Evolutionary conservation across 1,140 invertebrate genomes (phyloP).

Genomic region (Argopecten irradians): DNA sequence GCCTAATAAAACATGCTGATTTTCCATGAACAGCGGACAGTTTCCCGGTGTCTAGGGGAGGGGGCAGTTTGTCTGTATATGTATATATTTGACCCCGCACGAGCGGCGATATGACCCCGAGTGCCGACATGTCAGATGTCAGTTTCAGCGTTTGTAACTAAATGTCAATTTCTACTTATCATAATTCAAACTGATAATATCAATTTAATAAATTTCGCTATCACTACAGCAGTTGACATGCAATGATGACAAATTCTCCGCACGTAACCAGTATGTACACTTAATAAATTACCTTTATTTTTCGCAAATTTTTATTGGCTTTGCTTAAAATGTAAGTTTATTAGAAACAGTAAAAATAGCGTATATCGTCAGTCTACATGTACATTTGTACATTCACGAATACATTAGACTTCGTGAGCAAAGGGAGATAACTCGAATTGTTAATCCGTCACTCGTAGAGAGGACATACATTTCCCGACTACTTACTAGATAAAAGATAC

Average conservation of each 20-base stretch:
- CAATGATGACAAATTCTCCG: not conserved
- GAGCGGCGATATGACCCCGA: not conserved
- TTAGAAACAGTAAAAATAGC: too few relatives aligned
- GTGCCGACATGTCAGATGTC: not conserved
- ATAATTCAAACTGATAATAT: not conserved
- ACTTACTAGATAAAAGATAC: too few relatives aligned
- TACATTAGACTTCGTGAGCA: not conserved
- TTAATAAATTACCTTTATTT: not conserved
- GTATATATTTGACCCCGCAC: not conserved
- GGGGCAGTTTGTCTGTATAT: not conserved
- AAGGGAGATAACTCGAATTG: conserved; percentile 15
- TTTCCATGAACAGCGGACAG: not conserved
- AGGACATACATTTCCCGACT: not conserved
- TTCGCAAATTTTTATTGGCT: not conserved
- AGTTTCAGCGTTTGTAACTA: not conserved
- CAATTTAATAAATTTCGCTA: not conserved
- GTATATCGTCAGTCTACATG: too few relatives aligned
- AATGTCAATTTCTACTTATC: not conserved
- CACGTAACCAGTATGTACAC: not conserved
- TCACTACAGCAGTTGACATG: not conserved
- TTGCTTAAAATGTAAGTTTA: too few relatives aligned
- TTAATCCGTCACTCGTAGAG: not conserved
- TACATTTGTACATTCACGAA: not conserved
- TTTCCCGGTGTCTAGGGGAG: not conserved
- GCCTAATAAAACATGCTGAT: not conserved